A percentile compares a stretch with the other conserved stretches of the same genome.
Conservation (phyloP, 2,888 invertebrate genomes). For the Priocnemis perturbator region DNA sequence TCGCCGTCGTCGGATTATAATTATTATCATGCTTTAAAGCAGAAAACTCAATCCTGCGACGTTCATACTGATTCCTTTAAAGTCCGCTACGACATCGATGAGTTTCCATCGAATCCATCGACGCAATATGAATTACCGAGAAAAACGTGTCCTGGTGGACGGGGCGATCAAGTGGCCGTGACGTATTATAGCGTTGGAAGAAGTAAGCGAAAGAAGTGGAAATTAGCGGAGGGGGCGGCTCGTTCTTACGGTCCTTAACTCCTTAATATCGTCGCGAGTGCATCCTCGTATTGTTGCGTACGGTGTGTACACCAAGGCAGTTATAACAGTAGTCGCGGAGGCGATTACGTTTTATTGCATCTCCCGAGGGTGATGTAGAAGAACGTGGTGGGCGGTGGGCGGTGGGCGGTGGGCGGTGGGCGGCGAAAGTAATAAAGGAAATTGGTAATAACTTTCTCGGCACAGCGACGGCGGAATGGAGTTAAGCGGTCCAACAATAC, state of each 20-base stretch:
- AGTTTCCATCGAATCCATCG: no score
- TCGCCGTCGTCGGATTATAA: no score
- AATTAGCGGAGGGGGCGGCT: not conserved
- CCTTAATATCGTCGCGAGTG: conserved; percentile 20
- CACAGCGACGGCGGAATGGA: not conserved
- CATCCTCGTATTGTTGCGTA: not conserved
- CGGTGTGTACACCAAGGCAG: conserved; percentile 3
- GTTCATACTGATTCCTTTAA: no score
- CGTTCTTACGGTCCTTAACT: conserved; percentile 16
- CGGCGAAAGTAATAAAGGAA: conserved; percentile 22
- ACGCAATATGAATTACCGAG: no score
- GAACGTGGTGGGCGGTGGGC: not conserved
- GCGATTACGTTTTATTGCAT: conserved; percentile 28
- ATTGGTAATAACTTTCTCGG: conserved; percentile 34
- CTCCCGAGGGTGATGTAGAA: not conserved
- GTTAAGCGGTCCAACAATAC: conserved; percentile 1
- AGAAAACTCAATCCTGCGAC: no score
- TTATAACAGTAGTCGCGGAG: conserved; percentile 20
- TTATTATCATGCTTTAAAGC: no score
- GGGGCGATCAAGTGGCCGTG: no score
- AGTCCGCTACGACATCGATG: no score
- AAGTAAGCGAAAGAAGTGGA: not conserved
- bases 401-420: no score
- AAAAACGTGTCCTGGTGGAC: no score
- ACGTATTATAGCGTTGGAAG: no score